Evolutionary conservation across 1,140 invertebrate species (phyloP), one percentile per base, ranked within the genome.

Genomic region (Sarcophaga bullata): DNA sequence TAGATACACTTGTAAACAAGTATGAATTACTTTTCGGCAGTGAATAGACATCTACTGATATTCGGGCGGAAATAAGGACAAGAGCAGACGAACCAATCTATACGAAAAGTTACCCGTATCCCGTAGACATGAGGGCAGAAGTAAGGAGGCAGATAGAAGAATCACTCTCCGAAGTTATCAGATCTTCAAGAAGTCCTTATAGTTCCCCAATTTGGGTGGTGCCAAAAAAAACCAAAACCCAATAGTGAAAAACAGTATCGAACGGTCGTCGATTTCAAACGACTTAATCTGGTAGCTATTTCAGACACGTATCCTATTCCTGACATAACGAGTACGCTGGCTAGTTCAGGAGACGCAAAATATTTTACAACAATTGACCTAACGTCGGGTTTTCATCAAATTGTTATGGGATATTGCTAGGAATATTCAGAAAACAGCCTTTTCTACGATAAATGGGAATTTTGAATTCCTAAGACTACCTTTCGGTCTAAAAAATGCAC

Each of bases 321-420:
- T 15, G 17, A 37, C 17, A 58, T 73, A 17, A 73, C 37, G 7
- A 8, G 19, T 37, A 86, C 88, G 17, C 84, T 93, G 58, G 88
- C 91, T 76, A 86, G 86, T 50, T 82, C 93, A 68, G 86, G 87
- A 7, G 87, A 37, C 1, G 25, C n/a, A n/a, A n/a, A n/a, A n/a
- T n/a, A n/a, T n/a, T n/a, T n/a, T n/a, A 85, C 88, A 8, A 87
- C 89, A 4, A 73, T 92, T 37, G 91, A 93, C 87, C 83, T 92
- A 8, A 86, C 25, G 1, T 86, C 84, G 46, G 92, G 92, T 6
- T 93, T 91, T 84, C 91, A 91, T 84, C 92, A 93, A 84, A 85
- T 91, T 3, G n/a, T n/a, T n/a, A n/a, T n/a, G n/a, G n/a, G n/a
- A n/a, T n/a, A n/a, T n/a, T n/a, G n/a, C 84, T 84, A n/a, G n/a